A percentile compares a stretch with the other conserved stretches of the same genome.
phyloP scores from a whole-genome alignment of 1,140 invertebrate genomes.

The Nixonia krombeini region DNA sequence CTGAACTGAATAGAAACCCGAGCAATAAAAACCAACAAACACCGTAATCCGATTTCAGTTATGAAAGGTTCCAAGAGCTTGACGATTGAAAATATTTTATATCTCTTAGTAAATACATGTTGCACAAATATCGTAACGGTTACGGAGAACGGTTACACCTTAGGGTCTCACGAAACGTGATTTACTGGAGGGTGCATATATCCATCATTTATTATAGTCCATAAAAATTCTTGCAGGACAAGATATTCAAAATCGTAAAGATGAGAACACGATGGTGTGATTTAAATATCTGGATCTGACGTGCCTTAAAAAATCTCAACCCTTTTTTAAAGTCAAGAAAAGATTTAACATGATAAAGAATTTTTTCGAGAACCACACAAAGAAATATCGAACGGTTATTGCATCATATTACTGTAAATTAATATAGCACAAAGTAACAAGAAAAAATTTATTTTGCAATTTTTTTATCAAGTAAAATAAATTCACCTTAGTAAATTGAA shows the following conservation, averaged over 20 bases:
- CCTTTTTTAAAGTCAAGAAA: background rate
- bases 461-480: no score
- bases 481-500: no score
- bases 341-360: no score
- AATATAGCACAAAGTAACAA: no score
- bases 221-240: slow-evolving; percentile 1
- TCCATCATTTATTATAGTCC: slow-evolving; percentile 2
- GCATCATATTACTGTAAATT: no score
- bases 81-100: no score
- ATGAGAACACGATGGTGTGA: background rate
- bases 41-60: background rate
- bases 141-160: slow-evolving; percentile 19
- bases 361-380: no score
- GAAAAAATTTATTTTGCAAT: no score
- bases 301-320: background rate
- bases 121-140: slow-evolving; percentile 19
- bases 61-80: background rate
- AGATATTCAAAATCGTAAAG: slow-evolving; percentile 4
- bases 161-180: slow-evolving; percentile 8
- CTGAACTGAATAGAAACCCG: background rate
- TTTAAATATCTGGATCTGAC: background rate
- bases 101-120: background rate
- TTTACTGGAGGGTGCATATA: slow-evolving; percentile 18
- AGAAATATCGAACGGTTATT: no score
- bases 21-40: background rate